Conservation (phyloP, 2,113 vertebrate species). For the Rostratula benghalensis region DNA sequence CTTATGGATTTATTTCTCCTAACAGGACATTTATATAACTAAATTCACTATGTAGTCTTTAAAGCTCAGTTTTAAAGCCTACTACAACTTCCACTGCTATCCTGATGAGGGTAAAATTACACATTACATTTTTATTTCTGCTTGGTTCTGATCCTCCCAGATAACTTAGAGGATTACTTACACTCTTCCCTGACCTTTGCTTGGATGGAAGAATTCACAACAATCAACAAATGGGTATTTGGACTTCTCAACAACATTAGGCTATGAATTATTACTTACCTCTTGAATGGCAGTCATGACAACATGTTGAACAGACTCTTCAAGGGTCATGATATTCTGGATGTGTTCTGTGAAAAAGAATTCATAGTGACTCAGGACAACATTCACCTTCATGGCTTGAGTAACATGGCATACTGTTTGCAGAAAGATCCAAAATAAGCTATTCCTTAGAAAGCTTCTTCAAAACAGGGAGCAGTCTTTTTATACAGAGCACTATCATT, state of each 20-base stretch:
- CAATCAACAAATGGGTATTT: neutral
- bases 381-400: neutral
- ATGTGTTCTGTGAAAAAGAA: conserved; percentile 85
- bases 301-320: conserved; percentile 97
- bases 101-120: neutral
- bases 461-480: neutral
- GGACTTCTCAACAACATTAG: neutral
- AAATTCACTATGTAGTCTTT: neutral
- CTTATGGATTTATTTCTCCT: neutral
- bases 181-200: neutral
- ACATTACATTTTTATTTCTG: neutral
- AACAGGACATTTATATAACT: neutral
- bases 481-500: neutral
- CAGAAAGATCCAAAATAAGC: neutral
- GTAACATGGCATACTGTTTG: neutral
- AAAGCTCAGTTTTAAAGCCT: neutral
- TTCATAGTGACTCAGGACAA: neutral
- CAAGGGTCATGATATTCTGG: conserved; percentile 96
- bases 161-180: neutral
- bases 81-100: neutral
- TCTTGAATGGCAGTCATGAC: conserved; percentile 99
- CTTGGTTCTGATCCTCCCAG: neutral
- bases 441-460: neutral
- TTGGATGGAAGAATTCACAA: neutral
- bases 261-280: conserved; percentile 70